These are phyloP conservation scores for Andinoacara biseriatus DNA, from an alignment of 2,113 vertebrate genomes.

Conservation along the genomic window DNA sequence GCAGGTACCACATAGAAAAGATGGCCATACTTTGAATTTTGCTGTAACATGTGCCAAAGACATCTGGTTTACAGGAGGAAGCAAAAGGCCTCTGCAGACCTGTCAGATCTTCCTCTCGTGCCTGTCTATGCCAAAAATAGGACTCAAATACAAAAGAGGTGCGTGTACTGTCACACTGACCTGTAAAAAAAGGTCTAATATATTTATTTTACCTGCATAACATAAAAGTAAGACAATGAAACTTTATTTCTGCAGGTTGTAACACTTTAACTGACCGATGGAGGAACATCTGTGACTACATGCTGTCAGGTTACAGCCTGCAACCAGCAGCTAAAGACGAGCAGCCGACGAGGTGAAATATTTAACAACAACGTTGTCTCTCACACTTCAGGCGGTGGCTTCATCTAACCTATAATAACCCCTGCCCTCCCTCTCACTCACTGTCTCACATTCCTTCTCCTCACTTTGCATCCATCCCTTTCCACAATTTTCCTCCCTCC, in stretches of 20 bases:
- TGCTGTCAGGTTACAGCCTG: background rate
- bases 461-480: constrained; percentile 5
- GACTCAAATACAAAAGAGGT: background rate
- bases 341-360: constrained; percentile 8
- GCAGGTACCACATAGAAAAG: background rate
- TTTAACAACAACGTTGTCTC: constrained; percentile 1
- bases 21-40: background rate
- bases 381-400: background rate
- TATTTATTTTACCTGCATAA: background rate
- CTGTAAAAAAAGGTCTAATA: background rate
- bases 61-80: constrained; percentile 29
- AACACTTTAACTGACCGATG: background rate
- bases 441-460: background rate
- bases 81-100: constrained; percentile 23
- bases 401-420: constrained; percentile 53
- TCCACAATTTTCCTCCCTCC: background rate
- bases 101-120: background rate
- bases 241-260: background rate
- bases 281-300: background rate
- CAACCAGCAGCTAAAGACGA: background rate
- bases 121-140: background rate
- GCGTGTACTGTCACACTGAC: constrained; percentile 2
- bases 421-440: constrained; percentile 1
- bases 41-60: constrained; percentile 45
- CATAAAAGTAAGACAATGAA: background rate